Percentiles rank a stretch among this genome's conserved stretches.
Evolutionary conservation across 2,797 vertebrate species (phyloP).

Genomic region (Loris lydekkerianus): DNA sequence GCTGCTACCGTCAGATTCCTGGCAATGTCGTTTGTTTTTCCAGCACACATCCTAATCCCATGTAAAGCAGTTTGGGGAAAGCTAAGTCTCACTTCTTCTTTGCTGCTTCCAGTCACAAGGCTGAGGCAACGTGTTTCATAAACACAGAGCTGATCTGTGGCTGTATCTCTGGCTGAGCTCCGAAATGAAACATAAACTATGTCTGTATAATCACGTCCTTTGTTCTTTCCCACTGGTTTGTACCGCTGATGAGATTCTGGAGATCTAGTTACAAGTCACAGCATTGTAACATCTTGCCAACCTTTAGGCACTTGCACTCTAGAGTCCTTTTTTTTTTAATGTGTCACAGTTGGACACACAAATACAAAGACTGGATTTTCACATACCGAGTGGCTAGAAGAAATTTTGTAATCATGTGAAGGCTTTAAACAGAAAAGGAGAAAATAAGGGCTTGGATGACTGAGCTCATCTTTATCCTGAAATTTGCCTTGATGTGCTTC

Average conservation of each 20-base stretch:
- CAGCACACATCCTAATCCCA: neutral
- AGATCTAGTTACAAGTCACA: constrained; percentile 30
- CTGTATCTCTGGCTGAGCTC: constrained; percentile 28
- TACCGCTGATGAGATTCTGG: constrained; percentile 1
- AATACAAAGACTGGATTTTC: constrained; percentile 34
- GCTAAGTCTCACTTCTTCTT: neutral
- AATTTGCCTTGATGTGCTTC: neutral
- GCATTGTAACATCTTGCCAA: constrained; percentile 42
- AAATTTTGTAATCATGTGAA: neutral
- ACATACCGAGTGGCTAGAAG: neutral
- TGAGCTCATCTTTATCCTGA: constrained; percentile 35
- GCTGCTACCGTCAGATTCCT: neutral
- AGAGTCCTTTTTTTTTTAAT: neutral
- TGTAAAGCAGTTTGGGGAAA: neutral
- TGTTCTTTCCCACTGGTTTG: constrained; percentile 28
- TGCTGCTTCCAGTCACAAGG: neutral
- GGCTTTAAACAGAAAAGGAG: neutral
- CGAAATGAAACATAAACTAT: constrained; percentile 54
- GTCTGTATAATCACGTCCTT: constrained; percentile 48
- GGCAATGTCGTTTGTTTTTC: neutral
- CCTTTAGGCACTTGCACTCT: neutral
- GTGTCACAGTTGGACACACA: constrained; percentile 3
- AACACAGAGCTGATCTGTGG: neutral
- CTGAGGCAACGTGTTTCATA: neutral
- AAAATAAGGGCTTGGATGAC: constrained; percentile 1